Evolutionary conservation across 2,888 invertebrate genomes (phyloP), one percentile per base, ranked within the genome.

Genomic region (Podotricha telesiphe): DNA sequence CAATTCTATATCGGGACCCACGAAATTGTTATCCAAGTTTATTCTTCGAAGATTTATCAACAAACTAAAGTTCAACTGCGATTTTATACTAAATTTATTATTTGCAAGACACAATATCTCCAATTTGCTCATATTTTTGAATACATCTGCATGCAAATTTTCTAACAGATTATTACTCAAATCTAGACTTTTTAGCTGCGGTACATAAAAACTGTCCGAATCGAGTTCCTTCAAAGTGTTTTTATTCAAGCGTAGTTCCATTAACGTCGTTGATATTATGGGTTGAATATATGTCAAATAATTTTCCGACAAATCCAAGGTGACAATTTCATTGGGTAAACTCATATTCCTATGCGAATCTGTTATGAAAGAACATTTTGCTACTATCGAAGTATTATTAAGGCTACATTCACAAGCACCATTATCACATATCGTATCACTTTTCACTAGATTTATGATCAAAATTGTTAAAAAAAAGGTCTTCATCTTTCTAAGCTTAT

Each of bases 51-150:
- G 79, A 68, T 75, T 79, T 10, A 80, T 82, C 65, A 93, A 76
- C 67, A 76, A 82, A 72, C 87, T 85, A 51, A 93, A 91, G n/a
- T 80, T 80, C 15, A 90, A 69, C 55, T 82, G 84, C 0, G 82
- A 80, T 66, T 91, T 85, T 2, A 80, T 79, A 2, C 80, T 82
- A 58, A 93, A 85, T 71, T 77, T 83, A 70, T 94, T 94, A 48
- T 86, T 84, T 0, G 87, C 85, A 45, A 93, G 76, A 78, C 88
- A 89, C 40, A 92, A 82, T 74, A 83, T 84, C 74, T 86, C 79
- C 58, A 94, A 77, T 2, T 86, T 86, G 22, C 78, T 83, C 0
- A 92, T 53, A 51, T 78, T 77, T 68, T 74, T 82, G 67, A 94
- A 93, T 0, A 83, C 79, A 58, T 86, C 83, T 69, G 82, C 80